Conservation (phyloP, 37 sponge, comb jelly and placozoan species). For the Bolinopsis microptera region DNA sequence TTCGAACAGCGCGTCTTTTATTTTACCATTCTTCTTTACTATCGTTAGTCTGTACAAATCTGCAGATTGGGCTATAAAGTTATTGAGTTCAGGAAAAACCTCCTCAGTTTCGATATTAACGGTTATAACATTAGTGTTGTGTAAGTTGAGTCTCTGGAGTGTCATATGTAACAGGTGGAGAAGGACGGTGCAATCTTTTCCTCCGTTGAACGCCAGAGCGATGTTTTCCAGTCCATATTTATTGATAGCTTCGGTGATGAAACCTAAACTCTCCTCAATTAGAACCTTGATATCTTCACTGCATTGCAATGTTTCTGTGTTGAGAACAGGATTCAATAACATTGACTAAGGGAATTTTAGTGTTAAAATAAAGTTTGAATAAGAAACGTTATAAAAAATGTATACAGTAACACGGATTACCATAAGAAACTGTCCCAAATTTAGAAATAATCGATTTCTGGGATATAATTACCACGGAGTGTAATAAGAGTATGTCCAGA, state of each 20-base stretch:
- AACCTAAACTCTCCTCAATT: not conserved
- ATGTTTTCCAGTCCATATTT: constrained; percentile 68
- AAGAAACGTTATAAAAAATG: too few relatives aligned
- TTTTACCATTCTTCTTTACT: constrained; percentile 66
- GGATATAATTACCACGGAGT: too few relatives aligned
- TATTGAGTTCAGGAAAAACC: constrained; percentile 81
- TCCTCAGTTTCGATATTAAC: constrained; percentile 71
- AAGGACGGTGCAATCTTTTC: constrained; percentile 96
- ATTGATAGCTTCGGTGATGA: not conserved
- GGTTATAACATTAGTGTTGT: constrained; percentile 67
- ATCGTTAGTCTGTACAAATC: constrained; percentile 70
- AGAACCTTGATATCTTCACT: not conserved
- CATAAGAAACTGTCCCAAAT: too few relatives aligned
- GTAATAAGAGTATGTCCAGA: too few relatives aligned
- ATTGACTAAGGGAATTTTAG: constrained; percentile 1
- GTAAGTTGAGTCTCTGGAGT: constrained; percentile 56
- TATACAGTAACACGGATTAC: too few relatives aligned
- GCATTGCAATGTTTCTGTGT: not conserved
- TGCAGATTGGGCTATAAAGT: constrained; percentile 64
- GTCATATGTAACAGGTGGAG: constrained; percentile 73
- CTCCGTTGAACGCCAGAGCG: constrained; percentile 93
- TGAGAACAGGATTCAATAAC: constrained; percentile 4
- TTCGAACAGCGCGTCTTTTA: constrained; percentile 70
- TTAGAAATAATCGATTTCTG: too few relatives aligned
- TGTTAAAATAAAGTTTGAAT: too few relatives aligned